Conservation (phyloP, 2,888 invertebrate species). For the Melanchra persicariae region DNA sequence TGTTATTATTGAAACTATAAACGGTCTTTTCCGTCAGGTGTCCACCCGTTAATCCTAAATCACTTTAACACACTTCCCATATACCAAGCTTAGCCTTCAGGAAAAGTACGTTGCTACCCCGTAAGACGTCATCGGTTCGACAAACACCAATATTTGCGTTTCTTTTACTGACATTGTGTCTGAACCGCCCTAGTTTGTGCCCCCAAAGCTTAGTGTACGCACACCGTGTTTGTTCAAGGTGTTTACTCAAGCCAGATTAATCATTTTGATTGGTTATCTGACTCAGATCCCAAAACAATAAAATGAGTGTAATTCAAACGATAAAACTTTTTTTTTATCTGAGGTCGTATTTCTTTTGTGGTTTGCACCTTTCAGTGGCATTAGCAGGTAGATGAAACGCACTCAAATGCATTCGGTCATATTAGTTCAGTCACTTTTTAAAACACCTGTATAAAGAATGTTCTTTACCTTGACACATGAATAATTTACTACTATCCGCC, state of each 20-base stretch:
- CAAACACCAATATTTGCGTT: slow-evolving; percentile 50
- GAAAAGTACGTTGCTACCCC: slow-evolving; percentile 1
- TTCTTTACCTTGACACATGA: slow-evolving; percentile 35
- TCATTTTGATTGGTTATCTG: slow-evolving; percentile 44
- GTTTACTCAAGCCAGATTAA: slow-evolving; percentile 32
- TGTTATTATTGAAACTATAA: too few relatives aligned
- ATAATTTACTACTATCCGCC: slow-evolving; percentile 43
- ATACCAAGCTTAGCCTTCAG: not conserved
- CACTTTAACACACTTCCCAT: too few relatives aligned
- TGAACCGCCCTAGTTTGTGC: slow-evolving; percentile 33
- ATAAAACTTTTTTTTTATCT: slow-evolving; percentile 4
- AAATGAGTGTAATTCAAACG: slow-evolving; percentile 15
- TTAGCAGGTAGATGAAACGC: not conserved
- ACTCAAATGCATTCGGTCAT: not conserved
- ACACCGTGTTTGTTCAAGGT: slow-evolving; percentile 43
- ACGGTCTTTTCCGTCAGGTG: too few relatives aligned
- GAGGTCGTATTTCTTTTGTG: too few relatives aligned
- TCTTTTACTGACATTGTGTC: slow-evolving; percentile 38
- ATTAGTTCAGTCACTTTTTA: slow-evolving; percentile 19
- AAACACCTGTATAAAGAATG: slow-evolving; percentile 11
- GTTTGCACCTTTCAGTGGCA: slow-evolving; percentile 9
- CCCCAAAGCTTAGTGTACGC: slow-evolving; percentile 35
- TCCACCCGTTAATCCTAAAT: too few relatives aligned
- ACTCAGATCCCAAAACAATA: slow-evolving; percentile 18
- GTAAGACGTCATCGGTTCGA: slow-evolving; percentile 17